These are phyloP conservation scores for Terrapene triunguis DNA, from an alignment of 2,113 vertebrate genomes.

Conservation along the genomic window DNA sequence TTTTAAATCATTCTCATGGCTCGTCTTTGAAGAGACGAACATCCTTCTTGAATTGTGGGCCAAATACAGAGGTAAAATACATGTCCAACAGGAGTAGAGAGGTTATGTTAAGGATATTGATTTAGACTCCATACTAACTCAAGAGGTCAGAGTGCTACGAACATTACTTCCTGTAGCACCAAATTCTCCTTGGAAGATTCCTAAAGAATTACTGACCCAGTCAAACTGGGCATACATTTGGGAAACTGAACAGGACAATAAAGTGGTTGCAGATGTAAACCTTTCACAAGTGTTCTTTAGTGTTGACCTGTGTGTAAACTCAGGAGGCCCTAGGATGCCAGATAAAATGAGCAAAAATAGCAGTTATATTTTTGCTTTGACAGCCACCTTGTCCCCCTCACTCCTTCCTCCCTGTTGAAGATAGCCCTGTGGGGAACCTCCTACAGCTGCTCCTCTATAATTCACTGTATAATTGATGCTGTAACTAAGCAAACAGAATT, in stretches of 20 bases:
- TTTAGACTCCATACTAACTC: background rate
- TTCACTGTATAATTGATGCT: background rate
- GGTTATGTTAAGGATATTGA: background rate
- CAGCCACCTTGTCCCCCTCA: background rate
- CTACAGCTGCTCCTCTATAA: background rate
- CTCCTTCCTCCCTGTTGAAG: background rate
- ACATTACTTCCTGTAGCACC: background rate
- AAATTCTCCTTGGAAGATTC: background rate
- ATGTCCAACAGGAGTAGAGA: background rate
- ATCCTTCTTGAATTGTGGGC: background rate
- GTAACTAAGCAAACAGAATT: background rate
- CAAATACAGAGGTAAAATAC: too few species aligned
- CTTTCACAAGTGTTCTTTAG: background rate
- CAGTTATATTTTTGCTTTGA: background rate
- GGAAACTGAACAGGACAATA: background rate
- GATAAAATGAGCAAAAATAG: background rate
- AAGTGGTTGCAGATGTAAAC: too few species aligned
- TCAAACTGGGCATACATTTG: background rate
- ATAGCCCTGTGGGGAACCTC: background rate
- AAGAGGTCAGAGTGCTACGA: background rate
- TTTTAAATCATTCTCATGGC: background rate
- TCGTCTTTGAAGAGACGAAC: background rate
- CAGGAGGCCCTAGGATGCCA: background rate
- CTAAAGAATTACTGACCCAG: background rate
- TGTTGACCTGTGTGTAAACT: background rate